These are phyloP conservation scores for Noctilio leporinus DNA, from an alignment of 2,113 vertebrate genomes.

Conservation along the genomic window DNA sequence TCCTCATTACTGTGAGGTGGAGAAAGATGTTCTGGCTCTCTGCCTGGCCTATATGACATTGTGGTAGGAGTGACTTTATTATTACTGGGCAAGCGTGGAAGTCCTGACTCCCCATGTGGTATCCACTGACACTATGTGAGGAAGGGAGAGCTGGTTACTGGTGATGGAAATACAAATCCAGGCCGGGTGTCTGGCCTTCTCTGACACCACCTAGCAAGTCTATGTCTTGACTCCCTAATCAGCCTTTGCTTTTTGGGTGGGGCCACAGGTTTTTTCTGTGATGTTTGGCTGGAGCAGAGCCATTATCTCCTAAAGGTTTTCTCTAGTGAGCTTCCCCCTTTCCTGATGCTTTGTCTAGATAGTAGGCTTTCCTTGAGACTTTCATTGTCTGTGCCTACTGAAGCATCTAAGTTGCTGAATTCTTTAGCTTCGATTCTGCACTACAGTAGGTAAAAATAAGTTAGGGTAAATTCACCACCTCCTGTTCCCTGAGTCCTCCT, in stretches of 20 bases:
- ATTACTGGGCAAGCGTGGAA: background rate
- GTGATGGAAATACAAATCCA: background rate
- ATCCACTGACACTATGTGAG: background rate
- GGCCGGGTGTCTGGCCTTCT: background rate
- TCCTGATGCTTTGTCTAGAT: background rate
- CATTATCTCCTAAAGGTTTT: background rate
- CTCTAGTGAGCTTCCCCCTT: background rate
- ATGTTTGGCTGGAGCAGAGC: background rate
- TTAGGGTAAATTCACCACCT: background rate
- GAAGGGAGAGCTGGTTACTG: background rate
- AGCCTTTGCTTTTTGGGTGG: background rate
- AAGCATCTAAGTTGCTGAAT: background rate
- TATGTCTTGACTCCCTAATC: too few relatives aligned
- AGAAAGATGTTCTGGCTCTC: background rate
- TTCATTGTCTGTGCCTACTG: background rate
- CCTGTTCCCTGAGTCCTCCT: background rate
- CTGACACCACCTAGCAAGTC: too few relatives aligned
- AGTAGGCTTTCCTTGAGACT: background rate
- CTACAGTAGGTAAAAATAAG: background rate
- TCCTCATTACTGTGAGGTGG: background rate
- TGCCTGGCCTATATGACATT: background rate
- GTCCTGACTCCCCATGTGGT: background rate
- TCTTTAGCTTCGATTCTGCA: background rate
- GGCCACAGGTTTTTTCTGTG: background rate
- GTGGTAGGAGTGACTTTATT: background rate